Evolutionary conservation across 2,113 vertebrate species (phyloP), one percentile per base, ranked within the genome.

Genomic region (Phasianus colchicus): DNA sequence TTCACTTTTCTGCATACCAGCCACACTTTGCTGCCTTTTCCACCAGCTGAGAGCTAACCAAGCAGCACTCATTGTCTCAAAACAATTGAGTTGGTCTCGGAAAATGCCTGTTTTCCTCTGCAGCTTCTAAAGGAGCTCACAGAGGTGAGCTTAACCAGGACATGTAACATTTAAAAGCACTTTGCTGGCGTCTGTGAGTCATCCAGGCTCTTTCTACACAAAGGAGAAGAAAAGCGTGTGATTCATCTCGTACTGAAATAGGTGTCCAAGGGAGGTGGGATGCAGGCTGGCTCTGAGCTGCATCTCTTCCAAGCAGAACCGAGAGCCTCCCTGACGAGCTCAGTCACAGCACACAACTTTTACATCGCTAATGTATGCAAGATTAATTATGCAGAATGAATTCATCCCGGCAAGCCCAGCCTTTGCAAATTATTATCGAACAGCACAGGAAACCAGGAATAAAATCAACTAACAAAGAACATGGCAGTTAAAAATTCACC

Each of bases 211-310:
- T 38, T 75, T 84, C 84, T 36, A 3, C 42, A 20, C 27, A 60
- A 77, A 87, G n/a, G 10, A 58, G 15, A 38, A 20, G 40, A 89
- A 89, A 87, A 86, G 58, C 45, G 40, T 73, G 42, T 96, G 92
- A 94, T 90, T 94, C 88, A 95, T 74, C 76, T 54, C 24, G 36
- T 47, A 13, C 69, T 24, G 71, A 93, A 96, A 83, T 2, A 86
- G 86, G 42, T 83, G 32, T 22, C 67, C 55, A 70, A 13, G 42
- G 65, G 42, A 90, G 57, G 72, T 8, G 34, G 64, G 65, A 71
- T 34, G 52, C 50, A 83, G 69, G 81, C 30, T 34, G 64, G 54
- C 0, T 0, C 14, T 45, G 45, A 71, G 36, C 54, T 77, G 17
- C 32, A 32, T 67, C n/a, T 52, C 36, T 71, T 67, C 52, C 71